phyloP scores from a whole-genome alignment of 2,113 vertebrate genomes.

The Phocoena sinus region DNA sequence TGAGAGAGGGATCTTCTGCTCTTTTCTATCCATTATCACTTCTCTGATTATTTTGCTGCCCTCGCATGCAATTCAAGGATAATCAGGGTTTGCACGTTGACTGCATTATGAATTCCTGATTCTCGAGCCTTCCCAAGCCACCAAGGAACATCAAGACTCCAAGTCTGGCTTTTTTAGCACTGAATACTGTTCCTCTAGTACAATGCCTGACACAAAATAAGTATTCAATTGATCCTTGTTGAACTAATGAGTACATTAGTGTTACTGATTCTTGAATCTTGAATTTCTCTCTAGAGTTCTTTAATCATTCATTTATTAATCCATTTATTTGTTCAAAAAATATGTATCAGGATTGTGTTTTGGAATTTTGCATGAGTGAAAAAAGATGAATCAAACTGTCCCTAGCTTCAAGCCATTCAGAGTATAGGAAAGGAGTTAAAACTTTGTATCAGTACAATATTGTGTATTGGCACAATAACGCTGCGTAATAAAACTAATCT shows the following conservation, averaged over 20 bases:
- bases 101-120: conserved; percentile 34
- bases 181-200: not conserved
- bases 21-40: conserved; percentile 52
- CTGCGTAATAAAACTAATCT: not conserved
- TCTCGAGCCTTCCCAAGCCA: not conserved
- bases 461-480: not conserved
- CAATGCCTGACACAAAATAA: not conserved
- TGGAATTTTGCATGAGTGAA: not conserved
- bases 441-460: not conserved
- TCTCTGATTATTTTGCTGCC: conserved; percentile 66
- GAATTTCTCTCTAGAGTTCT: not conserved
- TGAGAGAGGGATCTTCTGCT: conserved; percentile 16
- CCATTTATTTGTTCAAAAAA: conserved; percentile 17
- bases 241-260: not conserved
- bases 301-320: conserved; percentile 46
- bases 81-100: conserved; percentile 52
- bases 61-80: conserved; percentile 58
- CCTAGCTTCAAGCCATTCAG: not conserved
- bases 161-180: not conserved
- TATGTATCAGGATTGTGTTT: not conserved
- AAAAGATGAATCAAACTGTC: not conserved
- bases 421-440: not conserved
- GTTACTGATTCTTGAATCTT: not conserved
- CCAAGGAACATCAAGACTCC: not conserved
- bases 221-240: not conserved